Base-by-base conservation (phyloP, 1,140 invertebrate species). In the Dreissena polymorpha region DNA sequence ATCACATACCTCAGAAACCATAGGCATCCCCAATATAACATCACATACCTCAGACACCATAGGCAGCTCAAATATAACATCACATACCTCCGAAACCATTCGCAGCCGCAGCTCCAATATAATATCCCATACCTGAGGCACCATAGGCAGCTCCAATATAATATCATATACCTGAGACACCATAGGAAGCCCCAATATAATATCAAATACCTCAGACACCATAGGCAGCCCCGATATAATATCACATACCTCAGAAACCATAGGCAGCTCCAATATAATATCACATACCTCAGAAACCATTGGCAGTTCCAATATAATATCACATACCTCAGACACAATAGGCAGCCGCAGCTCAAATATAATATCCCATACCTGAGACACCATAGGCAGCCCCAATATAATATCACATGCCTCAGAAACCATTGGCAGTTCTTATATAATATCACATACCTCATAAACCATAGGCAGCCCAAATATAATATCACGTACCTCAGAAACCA, bases 301-400 rank as follows among this genome's bases (percentile, higher is more conserved):
- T 10, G 88, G 82, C 3, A 91, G 67, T n/a, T n/a, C n/a, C n/a
- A n/a, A n/a, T n/a, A n/a, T 39, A 39, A 39, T 39, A 39, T 39
- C 39, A 39, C 79, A 72, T 85, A 90, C 89, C 82, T 86, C 82
- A 63, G 89, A 89, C 51, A 88, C 86, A 82, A 87, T 89, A 6
- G 88, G 82, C 3, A 91, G 67, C 0, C 91, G n/a, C n/a, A n/a
- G n/a, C n/a, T n/a, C n/a, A n/a, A n/a, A n/a, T n/a, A n/a, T 39
- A 39, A 39, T 39, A 39, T 39, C 39, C 2, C 79, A 72, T 85
- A 90, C 89, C 82, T 86, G 78, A 63, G 89, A 89, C 51, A 88
- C 86, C 84, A 87, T 89, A 6, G 88, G 82, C 3, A 91, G 67
- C 0, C 91, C 91, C n/a, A n/a, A n/a, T n/a, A n/a, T 39, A 39